Base-by-base conservation (phyloP, 2,113 vertebrate genomes). In the Gobio gobio region DNA sequence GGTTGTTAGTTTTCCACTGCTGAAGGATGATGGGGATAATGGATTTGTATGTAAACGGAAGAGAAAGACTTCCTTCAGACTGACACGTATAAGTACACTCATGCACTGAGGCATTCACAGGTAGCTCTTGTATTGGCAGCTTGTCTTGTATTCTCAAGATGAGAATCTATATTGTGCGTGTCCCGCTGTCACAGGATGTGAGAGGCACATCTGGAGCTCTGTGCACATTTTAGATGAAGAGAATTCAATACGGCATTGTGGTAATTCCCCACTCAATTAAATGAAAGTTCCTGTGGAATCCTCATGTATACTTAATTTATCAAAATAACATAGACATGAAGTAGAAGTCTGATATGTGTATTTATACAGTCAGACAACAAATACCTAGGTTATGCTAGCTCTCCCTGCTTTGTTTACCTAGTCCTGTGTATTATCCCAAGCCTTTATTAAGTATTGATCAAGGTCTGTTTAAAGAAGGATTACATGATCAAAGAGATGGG, bases 61-160 rank as follows among this genome's bases (percentile, higher is more conserved):
- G 29, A 51, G 68, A 72, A 13, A 13, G 56, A 40, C 43, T 49
- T 54, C 3, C 49, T 3, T 54, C 72, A 70, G 40, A 56, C 54
- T 59, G 64, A 78, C 83, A 58, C 51, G 4, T 75, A 70, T 49
- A 68, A 64, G 51, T 40, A 70, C 49, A 49, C 66, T 45, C 54
- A 49, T 45, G 40, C 47, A 85, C 64, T 33, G n/a, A 80, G 43
- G 61, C 68, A 79, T 51, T 49, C 59, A 51, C 78, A 85, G 54
- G 24, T 66, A 68, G 18, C 66, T 40, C 10, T 26, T 36, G 49
- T 89, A 92, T 90, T 86, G 92, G 88, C 90, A 90, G 90, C 86
- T 90, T 87, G 89, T 87, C 88, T 89, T 76, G 77, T 88, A 89
- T 86, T 92, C 78, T 68, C 83, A 78, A 87, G 84, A 84, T 61